Evolutionary conservation across 2,797 vertebrate genomes (phyloP).

Genomic region (Smutsia gigantea): DNA sequence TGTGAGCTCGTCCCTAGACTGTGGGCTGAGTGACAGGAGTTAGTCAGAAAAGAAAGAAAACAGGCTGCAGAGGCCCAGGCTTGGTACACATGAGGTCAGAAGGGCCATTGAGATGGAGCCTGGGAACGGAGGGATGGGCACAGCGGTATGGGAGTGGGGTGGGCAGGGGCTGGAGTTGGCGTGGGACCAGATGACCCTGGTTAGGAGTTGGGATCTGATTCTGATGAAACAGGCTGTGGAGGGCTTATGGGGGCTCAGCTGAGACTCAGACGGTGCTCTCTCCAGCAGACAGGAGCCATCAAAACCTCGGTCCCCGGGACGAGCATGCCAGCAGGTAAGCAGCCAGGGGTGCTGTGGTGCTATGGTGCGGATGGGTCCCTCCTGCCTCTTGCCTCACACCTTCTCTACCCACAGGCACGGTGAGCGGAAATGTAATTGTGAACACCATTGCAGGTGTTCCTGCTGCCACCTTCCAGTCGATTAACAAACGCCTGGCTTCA

Average conservation of each 20-base stretch:
- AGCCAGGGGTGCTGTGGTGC: not conserved
- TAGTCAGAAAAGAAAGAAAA: not conserved
- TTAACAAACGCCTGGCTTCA: slow-evolving; percentile 92
- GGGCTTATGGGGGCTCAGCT: not conserved
- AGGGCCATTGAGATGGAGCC: not conserved
- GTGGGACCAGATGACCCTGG: not conserved
- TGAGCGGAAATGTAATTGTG: slow-evolving; percentile 92
- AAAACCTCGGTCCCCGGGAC: slow-evolving; percentile 91
- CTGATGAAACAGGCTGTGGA: not conserved
- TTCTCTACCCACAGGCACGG: slow-evolving; percentile 84
- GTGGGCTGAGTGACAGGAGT: not conserved
- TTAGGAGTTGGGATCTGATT: not conserved
- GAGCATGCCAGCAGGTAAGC: slow-evolving; percentile 90
- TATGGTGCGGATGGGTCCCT: not conserved
- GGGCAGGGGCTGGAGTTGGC: accelerated
- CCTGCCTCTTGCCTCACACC: not conserved
- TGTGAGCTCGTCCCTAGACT: not conserved
- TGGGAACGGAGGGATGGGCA: not conserved
- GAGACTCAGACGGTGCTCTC: not conserved
- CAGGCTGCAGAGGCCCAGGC: not conserved
- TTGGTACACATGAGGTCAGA: accelerated
- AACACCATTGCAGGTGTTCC: slow-evolving; percentile 87
- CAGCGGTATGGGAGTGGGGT: too few species aligned
- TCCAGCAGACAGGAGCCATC: slow-evolving; percentile 90
- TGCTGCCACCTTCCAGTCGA: slow-evolving; percentile 91